Percentiles rank a stretch among this genome's conserved stretches.
These are phyloP conservation scores for Manacus vitellinus DNA, from an alignment of 2,113 vertebrate genomes.

Conservation along the genomic window DNA sequence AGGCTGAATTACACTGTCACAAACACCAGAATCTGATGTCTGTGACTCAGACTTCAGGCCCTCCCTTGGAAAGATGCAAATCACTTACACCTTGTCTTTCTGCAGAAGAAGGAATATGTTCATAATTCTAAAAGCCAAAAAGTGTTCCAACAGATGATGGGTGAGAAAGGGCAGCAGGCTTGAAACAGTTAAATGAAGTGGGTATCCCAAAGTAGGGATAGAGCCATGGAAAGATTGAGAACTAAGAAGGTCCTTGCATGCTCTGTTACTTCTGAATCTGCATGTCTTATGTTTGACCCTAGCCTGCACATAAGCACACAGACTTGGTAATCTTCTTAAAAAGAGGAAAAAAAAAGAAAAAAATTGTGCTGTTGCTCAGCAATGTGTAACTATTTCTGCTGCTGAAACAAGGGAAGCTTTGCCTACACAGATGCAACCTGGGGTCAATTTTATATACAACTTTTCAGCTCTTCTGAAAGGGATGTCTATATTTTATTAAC, in stretches of 20 bases:
- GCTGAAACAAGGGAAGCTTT: not conserved
- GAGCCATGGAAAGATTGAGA: not conserved
- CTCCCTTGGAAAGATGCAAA: not conserved
- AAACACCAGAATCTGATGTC: not conserved
- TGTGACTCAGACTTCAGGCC: not conserved
- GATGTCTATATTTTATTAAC: slow-evolving; percentile 14
- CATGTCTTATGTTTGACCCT: not conserved
- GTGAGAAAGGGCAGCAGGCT: not conserved
- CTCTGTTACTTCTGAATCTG: not conserved
- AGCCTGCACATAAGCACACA: not conserved
- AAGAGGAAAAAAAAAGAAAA: too few relatives aligned
- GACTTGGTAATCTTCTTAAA: not conserved
- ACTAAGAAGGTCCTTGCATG: not conserved
- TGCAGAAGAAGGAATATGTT: not conserved
- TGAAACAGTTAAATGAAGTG: not conserved
- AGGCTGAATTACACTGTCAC: not conserved
- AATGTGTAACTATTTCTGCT: not conserved
- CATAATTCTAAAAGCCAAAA: not conserved
- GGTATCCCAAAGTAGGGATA: not conserved
- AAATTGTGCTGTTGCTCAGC: not conserved
- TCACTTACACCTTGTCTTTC: not conserved
- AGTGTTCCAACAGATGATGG: not conserved
- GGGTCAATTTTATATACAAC: not conserved
- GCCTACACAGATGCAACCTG: not conserved
- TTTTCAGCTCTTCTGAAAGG: slow-evolving; percentile 4